Evolutionary conservation across 2,113 vertebrate genomes (phyloP).

Genomic region (Microcebus tavaratra): DNA sequence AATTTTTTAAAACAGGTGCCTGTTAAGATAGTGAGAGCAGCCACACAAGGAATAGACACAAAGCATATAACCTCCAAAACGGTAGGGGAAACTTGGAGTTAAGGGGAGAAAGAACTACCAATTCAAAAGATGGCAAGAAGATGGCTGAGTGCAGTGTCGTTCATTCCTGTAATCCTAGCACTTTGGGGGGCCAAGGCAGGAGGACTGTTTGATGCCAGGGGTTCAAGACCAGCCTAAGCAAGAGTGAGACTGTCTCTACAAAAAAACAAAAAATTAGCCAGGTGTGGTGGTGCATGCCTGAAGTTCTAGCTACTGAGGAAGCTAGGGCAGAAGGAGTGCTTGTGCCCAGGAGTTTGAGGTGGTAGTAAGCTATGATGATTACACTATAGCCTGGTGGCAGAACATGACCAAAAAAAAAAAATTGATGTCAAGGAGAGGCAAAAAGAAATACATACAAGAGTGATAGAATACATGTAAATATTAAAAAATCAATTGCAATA

Average conservation of each 20-base stretch:
- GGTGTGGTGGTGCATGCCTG: no score
- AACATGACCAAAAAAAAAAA: background rate
- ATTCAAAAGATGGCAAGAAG: conserved; percentile 29
- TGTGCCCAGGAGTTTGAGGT: no score
- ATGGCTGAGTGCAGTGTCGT: background rate
- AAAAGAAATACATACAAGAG: background rate
- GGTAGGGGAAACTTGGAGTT: background rate
- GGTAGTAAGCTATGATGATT: no score
- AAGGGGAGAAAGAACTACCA: background rate
- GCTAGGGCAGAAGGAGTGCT: no score
- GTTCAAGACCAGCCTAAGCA: no score
- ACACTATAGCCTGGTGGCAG: no score
- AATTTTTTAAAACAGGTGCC: background rate
- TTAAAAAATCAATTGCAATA: background rate
- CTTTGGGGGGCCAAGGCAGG: no score
- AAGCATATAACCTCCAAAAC: background rate
- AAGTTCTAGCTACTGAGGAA: no score
- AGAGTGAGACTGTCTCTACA: no score
- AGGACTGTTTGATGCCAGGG: no score
- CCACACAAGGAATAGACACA: background rate
- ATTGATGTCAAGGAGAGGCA: background rate
- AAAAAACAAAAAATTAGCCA: no score
- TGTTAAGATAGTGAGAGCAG: background rate
- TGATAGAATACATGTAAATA: background rate
- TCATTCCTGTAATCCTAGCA: no score